Conservation (phyloP, 1,140 invertebrate species). For the Drosophila nigrodunni region DNA sequence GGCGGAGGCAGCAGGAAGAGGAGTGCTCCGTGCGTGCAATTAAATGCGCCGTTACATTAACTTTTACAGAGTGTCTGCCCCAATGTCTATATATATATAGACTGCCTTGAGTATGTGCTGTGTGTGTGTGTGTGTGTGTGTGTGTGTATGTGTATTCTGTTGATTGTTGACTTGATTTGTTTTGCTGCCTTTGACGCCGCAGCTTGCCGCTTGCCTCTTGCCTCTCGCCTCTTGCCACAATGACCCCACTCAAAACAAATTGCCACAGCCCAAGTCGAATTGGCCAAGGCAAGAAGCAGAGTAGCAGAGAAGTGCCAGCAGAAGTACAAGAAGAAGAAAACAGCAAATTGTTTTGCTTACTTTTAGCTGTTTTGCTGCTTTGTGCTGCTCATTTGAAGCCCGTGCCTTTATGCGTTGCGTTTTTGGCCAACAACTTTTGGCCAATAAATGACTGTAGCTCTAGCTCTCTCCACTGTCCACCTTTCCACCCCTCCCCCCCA, state of each 20-base stretch:
- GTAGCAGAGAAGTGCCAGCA: background rate
- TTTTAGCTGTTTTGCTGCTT: conserved; percentile 66
- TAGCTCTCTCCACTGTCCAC: conserved; percentile 10
- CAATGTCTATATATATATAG: conserved; percentile 52
- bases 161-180: conserved; percentile 84
- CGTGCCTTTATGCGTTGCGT: conserved; percentile 40
- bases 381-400: conserved; percentile 72
- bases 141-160: conserved; percentile 62
- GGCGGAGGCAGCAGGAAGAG: conserved; percentile 22
- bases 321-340: conserved; percentile 35
- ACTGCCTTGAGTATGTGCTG: conserved; percentile 14
- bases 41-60: conserved; percentile 82
- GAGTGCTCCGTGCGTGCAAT: conserved; percentile 77
- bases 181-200: conserved; percentile 75
- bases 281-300: background rate
- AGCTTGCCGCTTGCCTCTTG: conserved; percentile 22
- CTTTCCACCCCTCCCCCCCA: background rate
- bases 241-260: conserved; percentile 81
- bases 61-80: conserved; percentile 77
- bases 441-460: conserved; percentile 74
- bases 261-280: conserved; percentile 45
- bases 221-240: conserved; percentile 43
- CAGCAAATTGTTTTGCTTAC: conserved; percentile 82
- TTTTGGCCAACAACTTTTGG: conserved; percentile 59
- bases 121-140: conserved; percentile 33